phyloP scores from a whole-genome alignment of 2,888 invertebrate genomes.

The Crocallis elinguaria region DNA sequence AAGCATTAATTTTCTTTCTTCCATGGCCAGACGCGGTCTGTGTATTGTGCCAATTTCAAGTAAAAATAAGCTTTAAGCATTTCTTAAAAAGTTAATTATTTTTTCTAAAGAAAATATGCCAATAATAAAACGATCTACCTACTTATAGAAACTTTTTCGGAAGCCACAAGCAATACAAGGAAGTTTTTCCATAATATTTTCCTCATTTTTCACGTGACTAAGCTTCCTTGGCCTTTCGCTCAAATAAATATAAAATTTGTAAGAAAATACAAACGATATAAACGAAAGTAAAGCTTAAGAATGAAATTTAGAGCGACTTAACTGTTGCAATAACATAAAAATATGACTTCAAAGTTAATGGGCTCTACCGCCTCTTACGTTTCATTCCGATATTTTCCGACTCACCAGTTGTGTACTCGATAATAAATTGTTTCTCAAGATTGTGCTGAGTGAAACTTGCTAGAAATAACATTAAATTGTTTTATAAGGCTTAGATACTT shows the following conservation, averaged over 20 bases:
- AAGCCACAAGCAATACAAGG: constrained; percentile 10
- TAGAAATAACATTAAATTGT: constrained; percentile 29
- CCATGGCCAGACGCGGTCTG: too few relatives aligned
- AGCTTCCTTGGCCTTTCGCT: constrained; percentile 12
- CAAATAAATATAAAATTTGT: constrained; percentile 17
- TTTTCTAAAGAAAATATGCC: neutral
- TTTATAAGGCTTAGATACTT: constrained; percentile 9
- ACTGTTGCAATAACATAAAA: constrained; percentile 15
- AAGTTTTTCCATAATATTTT: constrained; percentile 13
- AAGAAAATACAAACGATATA: constrained; percentile 3
- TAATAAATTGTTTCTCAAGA: constrained; percentile 36
- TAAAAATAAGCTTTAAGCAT: too few relatives aligned
- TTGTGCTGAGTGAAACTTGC: constrained; percentile 34
- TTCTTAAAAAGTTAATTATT: too few relatives aligned
- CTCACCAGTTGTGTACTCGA: constrained; percentile 26
- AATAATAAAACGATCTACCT: neutral
- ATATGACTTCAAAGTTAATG: constrained; percentile 17
- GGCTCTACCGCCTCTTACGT: constrained; percentile 22
- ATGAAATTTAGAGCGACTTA: neutral
- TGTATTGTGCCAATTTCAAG: too few relatives aligned
- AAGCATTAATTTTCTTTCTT: too few relatives aligned
- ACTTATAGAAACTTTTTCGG: constrained; percentile 17
- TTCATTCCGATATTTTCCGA: constrained; percentile 36
- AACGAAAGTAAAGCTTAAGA: constrained; percentile 1
- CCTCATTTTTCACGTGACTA: constrained; percentile 20